phyloP scores from a whole-genome alignment of 2,888 invertebrate species.

The Caenorhabditis sp. region DNA sequence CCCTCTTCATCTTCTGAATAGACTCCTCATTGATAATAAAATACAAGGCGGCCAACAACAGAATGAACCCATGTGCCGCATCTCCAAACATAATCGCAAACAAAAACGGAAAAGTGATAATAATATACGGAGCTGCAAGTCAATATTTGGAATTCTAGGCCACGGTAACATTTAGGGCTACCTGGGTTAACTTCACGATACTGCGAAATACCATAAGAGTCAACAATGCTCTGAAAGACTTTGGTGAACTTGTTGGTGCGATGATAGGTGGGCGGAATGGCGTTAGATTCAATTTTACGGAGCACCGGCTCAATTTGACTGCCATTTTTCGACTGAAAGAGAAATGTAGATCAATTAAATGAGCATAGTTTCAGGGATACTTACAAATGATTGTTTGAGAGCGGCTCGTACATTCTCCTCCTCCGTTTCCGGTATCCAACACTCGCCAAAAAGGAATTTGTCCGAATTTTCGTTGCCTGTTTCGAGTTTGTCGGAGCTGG shows the following conservation, averaged over 20 bases:
- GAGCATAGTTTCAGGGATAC: no score
- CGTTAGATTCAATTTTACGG: conserved; percentile 89
- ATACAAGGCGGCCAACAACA: conserved; percentile 80
- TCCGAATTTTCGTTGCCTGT: conserved; percentile 71
- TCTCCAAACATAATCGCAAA: conserved; percentile 99
- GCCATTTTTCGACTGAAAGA: conserved; percentile 79
- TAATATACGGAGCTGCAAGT: conserved; percentile 87
- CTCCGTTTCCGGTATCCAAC: conserved; percentile 90
- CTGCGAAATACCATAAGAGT: conserved; percentile 93
- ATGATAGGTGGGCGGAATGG: conserved; percentile 91
- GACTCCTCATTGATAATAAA: conserved; percentile 92
- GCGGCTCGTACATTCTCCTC: conserved; percentile 90
- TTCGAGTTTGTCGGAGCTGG: neutral
- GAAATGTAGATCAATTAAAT: no score
- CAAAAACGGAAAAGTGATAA: conserved; percentile 95
- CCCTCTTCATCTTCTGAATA: conserved; percentile 78
- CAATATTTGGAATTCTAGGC: neutral
- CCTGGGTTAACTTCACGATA: conserved; percentile 96
- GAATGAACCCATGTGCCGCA: conserved; percentile 87
- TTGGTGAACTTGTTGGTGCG: conserved; percentile 93
- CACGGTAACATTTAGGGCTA: conserved; percentile 71
- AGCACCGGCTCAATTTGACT: conserved; percentile 94
- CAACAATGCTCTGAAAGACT: conserved; percentile 92
- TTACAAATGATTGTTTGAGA: conserved; percentile 87
- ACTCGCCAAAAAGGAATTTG: conserved; percentile 96